Conservation (phyloP, 30 jellyfish, hydroid and myxozoan species). For the Mastigias papua region DNA sequence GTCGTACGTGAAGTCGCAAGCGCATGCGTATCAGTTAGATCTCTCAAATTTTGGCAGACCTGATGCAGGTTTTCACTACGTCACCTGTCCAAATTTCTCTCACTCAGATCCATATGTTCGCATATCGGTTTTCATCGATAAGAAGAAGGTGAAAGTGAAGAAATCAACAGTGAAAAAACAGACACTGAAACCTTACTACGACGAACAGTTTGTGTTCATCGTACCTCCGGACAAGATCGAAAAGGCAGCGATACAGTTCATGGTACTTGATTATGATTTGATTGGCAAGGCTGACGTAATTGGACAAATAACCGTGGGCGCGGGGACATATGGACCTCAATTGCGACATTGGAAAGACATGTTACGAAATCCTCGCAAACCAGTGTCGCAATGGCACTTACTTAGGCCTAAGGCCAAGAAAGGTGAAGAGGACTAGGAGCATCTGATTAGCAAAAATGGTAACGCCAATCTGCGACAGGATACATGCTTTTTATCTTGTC, state of each 20-base stretch:
- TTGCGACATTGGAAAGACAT: conserved; percentile 93
- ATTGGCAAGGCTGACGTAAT: conserved; percentile 88
- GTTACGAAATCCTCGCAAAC: conserved; percentile 80
- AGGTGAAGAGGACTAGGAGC: conserved; percentile 77
- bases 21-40: too few relatives aligned
- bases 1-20: too few relatives aligned
- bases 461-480: too few relatives aligned
- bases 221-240: conserved; percentile 79
- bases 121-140: conserved; percentile 42
- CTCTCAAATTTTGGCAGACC: too few relatives aligned
- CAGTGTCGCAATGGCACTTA: conserved; percentile 90
- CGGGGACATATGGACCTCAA: conserved; percentile 91
- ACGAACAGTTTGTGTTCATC: conserved; percentile 70
- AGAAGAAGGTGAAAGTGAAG: conserved; percentile 64
- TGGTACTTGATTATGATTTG: conserved; percentile 88
- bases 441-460: too few relatives aligned
- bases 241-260: conserved; percentile 66
- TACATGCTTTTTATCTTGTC: too few relatives aligned
- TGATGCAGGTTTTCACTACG: too few relatives aligned
- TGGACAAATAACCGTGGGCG: conserved; percentile 81
- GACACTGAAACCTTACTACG: conserved; percentile 82
- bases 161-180: conserved; percentile 78
- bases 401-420: conserved; percentile 82
- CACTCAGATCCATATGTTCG: conserved; percentile 82
- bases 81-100: too few relatives aligned